A percentile compares a stretch with the other conserved stretches of the same genome.
Evolutionary conservation across 2,113 vertebrate species (phyloP).

Genomic region (Larimichthys crocea): DNA sequence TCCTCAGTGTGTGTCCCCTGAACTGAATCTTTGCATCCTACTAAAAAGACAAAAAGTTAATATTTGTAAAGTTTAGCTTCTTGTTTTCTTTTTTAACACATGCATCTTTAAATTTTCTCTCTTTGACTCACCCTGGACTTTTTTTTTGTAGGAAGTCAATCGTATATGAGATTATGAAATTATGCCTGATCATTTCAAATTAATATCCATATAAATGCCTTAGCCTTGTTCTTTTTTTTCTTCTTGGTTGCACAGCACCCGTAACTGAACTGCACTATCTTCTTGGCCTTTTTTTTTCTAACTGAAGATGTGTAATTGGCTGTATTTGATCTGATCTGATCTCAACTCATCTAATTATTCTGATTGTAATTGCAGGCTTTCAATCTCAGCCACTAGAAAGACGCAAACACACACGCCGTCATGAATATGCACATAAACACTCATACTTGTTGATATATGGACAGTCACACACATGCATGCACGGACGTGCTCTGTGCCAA

Average conservation of each 20-base stretch:
- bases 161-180: background rate
- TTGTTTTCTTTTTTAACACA: background rate
- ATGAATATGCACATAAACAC: conserved; percentile 45
- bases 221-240: background rate
- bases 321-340: conserved; percentile 57
- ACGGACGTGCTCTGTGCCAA: conserved; percentile 39
- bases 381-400: conserved; percentile 25
- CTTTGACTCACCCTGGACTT: background rate
- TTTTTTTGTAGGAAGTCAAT: background rate
- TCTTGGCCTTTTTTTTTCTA: conserved; percentile 7
- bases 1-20: background rate
- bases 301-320: conserved; percentile 37
- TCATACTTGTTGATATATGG: background rate
- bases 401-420: background rate
- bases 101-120: background rate
- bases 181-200: background rate
- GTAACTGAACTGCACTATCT: conserved; percentile 3
- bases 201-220: background rate
- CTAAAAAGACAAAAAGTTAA: background rate
- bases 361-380: conserved; percentile 61
- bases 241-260: background rate
- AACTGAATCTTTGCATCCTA: background rate
- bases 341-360: conserved; percentile 57
- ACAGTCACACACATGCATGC: conserved; percentile 14
- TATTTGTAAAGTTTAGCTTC: background rate